phyloP scores from a whole-genome alignment of 2,888 invertebrate species.

The Cephus pygmeus region DNA sequence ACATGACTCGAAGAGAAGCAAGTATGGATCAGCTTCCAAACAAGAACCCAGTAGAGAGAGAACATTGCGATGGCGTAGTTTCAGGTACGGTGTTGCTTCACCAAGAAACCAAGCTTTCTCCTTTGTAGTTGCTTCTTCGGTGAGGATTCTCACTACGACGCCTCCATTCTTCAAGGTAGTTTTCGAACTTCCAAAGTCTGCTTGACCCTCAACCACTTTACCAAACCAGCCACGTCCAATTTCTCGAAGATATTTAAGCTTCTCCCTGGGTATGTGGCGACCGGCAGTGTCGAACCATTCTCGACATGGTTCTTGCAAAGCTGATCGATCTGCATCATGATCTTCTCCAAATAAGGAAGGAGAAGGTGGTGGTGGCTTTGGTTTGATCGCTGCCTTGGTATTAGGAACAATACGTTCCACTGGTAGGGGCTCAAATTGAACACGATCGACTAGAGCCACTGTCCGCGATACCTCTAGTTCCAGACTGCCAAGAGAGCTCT shows the following conservation, averaged over 20 bases:
- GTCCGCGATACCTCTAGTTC: conserved; percentile 56
- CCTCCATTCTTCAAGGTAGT: conserved; percentile 41
- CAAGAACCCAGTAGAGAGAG: conserved; percentile 79
- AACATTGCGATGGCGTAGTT: conserved; percentile 79
- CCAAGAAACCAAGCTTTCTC: conserved; percentile 84
- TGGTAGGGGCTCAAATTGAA: conserved; percentile 58
- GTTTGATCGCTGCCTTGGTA: conserved; percentile 29
- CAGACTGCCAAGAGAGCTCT: conserved; percentile 49
- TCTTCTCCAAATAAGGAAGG: conserved; percentile 42
- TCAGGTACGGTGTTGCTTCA: conserved; percentile 79
- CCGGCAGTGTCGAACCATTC: conserved; percentile 58
- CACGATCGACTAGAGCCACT: conserved; percentile 42
- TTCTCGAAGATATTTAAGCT: conserved; percentile 84
- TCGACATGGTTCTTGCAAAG: conserved; percentile 41
- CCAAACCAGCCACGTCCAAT: conserved; percentile 90
- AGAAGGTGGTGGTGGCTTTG: conserved; percentile 53
- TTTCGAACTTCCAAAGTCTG: conserved; percentile 55
- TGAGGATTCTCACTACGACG: conserved; percentile 77
- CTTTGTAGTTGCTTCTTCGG: conserved; percentile 79
- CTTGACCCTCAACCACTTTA: conserved; percentile 84
- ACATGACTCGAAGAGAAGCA: conserved; percentile 82
- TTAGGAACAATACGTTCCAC: conserved; percentile 51
- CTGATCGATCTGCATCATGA: conserved; percentile 39
- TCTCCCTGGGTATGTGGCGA: conserved; percentile 73
- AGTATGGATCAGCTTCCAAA: conserved; percentile 82